Conservation (phyloP, 1,140 invertebrate species). For the Scaptodrosophila lebanonensis region DNA sequence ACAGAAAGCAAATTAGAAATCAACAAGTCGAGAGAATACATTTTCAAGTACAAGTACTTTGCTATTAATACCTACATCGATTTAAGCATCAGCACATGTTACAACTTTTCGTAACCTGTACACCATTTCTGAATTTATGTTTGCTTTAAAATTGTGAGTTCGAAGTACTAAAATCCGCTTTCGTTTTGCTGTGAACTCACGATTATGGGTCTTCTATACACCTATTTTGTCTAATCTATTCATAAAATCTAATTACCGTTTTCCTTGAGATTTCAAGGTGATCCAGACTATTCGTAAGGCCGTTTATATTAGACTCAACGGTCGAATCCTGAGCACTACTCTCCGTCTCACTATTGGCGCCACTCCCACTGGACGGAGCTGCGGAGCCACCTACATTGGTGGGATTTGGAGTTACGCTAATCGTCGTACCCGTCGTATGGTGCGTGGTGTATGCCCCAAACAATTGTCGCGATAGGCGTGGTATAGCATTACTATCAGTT, state of each 20-base stretch:
- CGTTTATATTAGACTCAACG: conserved; percentile 50
- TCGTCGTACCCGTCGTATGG: conserved; percentile 7
- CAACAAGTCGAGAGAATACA: too few species aligned
- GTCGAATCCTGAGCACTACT: conserved; percentile 56
- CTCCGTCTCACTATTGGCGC: conserved; percentile 57
- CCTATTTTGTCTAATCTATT: not conserved
- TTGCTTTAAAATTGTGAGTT: too few species aligned
- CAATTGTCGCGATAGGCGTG: conserved; percentile 47
- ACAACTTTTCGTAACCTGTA: too few species aligned
- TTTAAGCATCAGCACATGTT: too few species aligned
- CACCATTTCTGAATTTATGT: too few species aligned
- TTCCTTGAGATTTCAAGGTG: conserved; percentile 61
- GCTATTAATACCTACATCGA: too few species aligned
- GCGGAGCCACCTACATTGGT: conserved; percentile 3
- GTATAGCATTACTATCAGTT: conserved; percentile 44
- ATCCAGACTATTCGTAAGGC: conserved; percentile 56
- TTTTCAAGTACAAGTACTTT: too few species aligned
- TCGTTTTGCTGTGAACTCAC: too few species aligned
- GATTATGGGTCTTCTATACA: not conserved
- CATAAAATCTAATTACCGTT: too few species aligned
- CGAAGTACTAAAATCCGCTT: too few species aligned
- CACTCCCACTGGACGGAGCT: conserved; percentile 31
- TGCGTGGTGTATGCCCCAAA: conserved; percentile 41
- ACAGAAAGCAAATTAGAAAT: too few species aligned
- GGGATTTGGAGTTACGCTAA: conserved; percentile 10